phyloP scores from a whole-genome alignment of 2,797 vertebrate genomes.

The Semotilus atromaculatus region DNA sequence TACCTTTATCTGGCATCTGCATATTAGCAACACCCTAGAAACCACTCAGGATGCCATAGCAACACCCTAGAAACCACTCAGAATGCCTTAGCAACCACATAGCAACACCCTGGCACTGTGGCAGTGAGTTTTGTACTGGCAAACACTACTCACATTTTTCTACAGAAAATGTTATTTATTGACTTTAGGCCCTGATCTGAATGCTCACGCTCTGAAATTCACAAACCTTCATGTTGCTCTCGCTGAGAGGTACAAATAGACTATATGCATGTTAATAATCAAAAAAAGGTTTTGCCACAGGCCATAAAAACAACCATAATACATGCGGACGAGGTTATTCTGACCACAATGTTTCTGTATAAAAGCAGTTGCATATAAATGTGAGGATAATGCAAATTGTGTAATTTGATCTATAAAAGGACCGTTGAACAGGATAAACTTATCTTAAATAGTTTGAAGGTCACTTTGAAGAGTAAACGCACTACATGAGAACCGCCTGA shows the following conservation, averaged over 20 bases:
- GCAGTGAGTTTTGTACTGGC: not conserved
- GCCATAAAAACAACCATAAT: not conserved
- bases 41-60: not conserved
- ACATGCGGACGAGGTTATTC: not conserved
- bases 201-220: not conserved
- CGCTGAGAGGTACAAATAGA: not conserved
- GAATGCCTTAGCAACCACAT: not conserved
- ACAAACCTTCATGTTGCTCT: not conserved
- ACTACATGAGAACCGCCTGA: too few species aligned
- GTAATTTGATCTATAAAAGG: not conserved
- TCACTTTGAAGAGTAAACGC: too few species aligned
- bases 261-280: not conserved
- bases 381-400: not conserved
- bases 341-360: constrained; percentile 20
- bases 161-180: not conserved
- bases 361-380: constrained; percentile 2
- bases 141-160: not conserved
- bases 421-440: not conserved
- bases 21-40: not conserved
- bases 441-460: too few species aligned
- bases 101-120: too few species aligned
- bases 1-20: not conserved
- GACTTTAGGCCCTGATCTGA: not conserved
- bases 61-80: too few species aligned
- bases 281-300: not conserved